Conservation (phyloP, 2,113 vertebrate species). For the Lepus timidus region DNA sequence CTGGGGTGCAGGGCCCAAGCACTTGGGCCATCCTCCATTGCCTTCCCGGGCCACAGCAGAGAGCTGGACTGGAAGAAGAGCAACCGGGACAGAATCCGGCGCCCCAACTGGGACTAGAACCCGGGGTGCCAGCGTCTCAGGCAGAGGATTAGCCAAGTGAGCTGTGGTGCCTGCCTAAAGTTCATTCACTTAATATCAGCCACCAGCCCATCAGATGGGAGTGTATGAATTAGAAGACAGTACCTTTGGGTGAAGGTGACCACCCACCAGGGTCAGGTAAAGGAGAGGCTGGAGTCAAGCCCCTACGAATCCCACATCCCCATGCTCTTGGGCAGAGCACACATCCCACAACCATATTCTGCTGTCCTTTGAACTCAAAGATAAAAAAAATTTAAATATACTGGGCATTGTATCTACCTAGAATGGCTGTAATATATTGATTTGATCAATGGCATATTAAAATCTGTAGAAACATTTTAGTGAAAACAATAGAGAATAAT, state of each 20-base stretch:
- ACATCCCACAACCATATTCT: background rate
- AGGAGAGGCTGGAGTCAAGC: too few relatives aligned
- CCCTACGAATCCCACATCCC: too few relatives aligned
- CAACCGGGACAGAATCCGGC: too few relatives aligned
- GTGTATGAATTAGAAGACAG: background rate
- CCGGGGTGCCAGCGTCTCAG: too few relatives aligned
- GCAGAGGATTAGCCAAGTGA: too few relatives aligned
- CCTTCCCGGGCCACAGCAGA: too few relatives aligned
- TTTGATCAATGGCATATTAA: conserved; percentile 22
- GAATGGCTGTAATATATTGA: background rate
- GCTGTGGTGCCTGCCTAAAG: too few relatives aligned
- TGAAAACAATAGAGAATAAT: background rate
- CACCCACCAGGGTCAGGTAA: background rate
- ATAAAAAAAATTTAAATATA: background rate
- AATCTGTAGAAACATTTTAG: conserved; percentile 34
- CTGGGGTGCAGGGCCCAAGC: too few relatives aligned
- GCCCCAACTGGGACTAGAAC: too few relatives aligned
- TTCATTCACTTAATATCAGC: background rate
- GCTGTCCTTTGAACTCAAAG: background rate
- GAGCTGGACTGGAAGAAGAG: too few relatives aligned
- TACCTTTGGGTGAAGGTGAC: background rate
- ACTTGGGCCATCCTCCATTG: too few relatives aligned
- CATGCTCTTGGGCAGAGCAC: background rate
- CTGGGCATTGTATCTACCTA: background rate
- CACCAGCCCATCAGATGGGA: background rate